Base-by-base conservation (phyloP, 1,140 invertebrate species). In the Neodiprion virginianus region DNA sequence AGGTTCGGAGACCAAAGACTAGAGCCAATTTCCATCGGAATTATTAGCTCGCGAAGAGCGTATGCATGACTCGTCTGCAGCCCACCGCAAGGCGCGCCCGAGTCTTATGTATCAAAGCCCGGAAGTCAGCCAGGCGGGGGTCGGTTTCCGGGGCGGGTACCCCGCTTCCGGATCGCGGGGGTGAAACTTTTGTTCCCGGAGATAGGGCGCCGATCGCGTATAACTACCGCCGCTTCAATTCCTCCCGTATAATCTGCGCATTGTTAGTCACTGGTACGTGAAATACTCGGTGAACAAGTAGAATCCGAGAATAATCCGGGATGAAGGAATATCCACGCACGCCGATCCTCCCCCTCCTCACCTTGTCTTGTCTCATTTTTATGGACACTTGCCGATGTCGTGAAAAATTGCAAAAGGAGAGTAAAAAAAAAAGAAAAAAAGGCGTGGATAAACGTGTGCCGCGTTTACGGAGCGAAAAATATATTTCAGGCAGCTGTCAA, bases 161-260 rank as follows among this genome's bases (percentile, higher is more conserved):
- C 8, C 4, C 74, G 73, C 77, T 81, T 79, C 79, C 79, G 79
- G 65, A 71, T 66, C 70, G 48, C 8, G 67, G 67, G 65, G 73
- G 69, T 48, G 50, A 50, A 72, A 67, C 77, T 80, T 80, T 80
- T 77, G 80, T 80, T 77, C 72, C 77, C 79, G 79, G 77, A 79
- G 79, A 81, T 80, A 79, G 79, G 70, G 79, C 77, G 78, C 73
- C 74, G 79, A 79, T 81, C 79, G 67, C 67, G 53, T 61, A 40
- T 40, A 23, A 69, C 67, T 47, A 21, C 40, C 67, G 21, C 67
- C 67, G 17, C 17, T 23, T 69, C 67, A 47, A 23, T 69, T 47
- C 67, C 67, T 11, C n/a, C 12, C 4, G 61, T 65, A 21, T 65
- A 14, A 14, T 65, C 14, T 69, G 10, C 67, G 12, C 40, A 23